These are phyloP conservation scores for Drosophila miranda DNA, from an alignment of 1,140 invertebrate genomes.

Conservation along the genomic window DNA sequence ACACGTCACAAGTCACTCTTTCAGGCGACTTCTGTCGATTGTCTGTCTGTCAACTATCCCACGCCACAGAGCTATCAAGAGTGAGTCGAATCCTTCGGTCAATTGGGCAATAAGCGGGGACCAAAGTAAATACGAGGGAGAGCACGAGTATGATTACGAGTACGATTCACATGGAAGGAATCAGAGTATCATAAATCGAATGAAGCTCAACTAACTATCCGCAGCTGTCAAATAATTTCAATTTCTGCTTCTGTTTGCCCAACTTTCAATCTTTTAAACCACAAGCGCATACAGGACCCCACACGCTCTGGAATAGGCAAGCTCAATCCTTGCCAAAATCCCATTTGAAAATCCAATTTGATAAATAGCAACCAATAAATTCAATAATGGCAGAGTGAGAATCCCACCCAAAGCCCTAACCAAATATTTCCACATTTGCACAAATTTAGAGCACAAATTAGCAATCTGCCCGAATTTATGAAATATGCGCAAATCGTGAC, in stretches of 20 bases:
- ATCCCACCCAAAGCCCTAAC: slow-evolving; percentile 49
- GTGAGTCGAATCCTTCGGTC: slow-evolving; percentile 14
- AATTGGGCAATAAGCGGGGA: slow-evolving; percentile 21
- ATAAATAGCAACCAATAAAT: slow-evolving; percentile 78
- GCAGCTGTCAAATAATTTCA: slow-evolving; percentile 41
- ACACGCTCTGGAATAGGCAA: slow-evolving; percentile 8
- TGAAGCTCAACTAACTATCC: slow-evolving; percentile 26
- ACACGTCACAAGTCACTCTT: slow-evolving; percentile 37
- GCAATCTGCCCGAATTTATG: slow-evolving; percentile 77
- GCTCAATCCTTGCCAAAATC: slow-evolving; percentile 28
- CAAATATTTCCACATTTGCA: slow-evolving; percentile 70
- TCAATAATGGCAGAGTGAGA: slow-evolving; percentile 52
- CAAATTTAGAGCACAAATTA: slow-evolving; percentile 78
- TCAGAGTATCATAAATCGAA: slow-evolving; percentile 33
- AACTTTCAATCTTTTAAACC: slow-evolving; percentile 57
- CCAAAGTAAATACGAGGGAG: too few species aligned
- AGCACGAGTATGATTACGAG: too few species aligned
- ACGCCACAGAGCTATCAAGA: slow-evolving; percentile 4
- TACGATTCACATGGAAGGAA: not conserved
- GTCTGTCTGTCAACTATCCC: not conserved
- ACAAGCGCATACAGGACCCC: slow-evolving; percentile 19
- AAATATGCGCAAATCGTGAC: slow-evolving; percentile 79
- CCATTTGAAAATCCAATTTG: slow-evolving; percentile 72
- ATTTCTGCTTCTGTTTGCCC: slow-evolving; percentile 28
- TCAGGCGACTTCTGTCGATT: slow-evolving; percentile 2